Percentiles rank a stretch among this genome's conserved stretches.
These are phyloP conservation scores for Bucorvus abyssinicus DNA, from an alignment of 2,797 vertebrate species.

Conservation along the genomic window DNA sequence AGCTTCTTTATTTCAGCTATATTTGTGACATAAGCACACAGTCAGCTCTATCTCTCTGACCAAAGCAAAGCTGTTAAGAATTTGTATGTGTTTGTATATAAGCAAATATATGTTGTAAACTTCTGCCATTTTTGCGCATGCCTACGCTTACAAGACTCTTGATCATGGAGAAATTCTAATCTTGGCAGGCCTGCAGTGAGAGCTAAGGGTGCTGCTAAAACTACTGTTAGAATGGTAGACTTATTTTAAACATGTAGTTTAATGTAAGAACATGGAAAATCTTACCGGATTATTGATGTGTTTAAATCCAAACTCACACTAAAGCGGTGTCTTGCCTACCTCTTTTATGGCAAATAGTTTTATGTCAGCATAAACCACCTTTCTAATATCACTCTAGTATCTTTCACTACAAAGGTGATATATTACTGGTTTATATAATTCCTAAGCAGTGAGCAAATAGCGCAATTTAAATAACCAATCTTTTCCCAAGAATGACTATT, in stretches of 20 bases:
- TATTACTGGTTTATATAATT: neutral
- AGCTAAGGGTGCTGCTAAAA: neutral
- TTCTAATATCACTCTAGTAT: neutral
- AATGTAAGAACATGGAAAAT: neutral
- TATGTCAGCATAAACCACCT: neutral
- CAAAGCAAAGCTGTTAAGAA: neutral
- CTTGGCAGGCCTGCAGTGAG: neutral
- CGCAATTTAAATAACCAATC: slow-evolving; percentile 14
- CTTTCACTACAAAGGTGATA: neutral
- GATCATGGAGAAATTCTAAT: neutral
- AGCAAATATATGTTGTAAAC: neutral
- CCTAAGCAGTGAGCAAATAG: neutral
- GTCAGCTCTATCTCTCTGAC: neutral
- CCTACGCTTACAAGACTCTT: neutral
- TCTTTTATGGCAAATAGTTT: neutral
- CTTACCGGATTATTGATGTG: neutral
- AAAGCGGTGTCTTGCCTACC: neutral
- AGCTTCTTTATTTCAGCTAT: neutral
- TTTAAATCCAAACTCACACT: neutral
- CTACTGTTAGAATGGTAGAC: neutral
- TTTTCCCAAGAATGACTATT: slow-evolving; percentile 55
- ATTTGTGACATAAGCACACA: neutral
- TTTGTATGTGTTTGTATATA: neutral
- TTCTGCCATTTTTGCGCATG: neutral
- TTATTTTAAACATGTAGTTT: neutral